phyloP scores from a whole-genome alignment of 2,888 invertebrate species.

The Sesia apiformis region DNA sequence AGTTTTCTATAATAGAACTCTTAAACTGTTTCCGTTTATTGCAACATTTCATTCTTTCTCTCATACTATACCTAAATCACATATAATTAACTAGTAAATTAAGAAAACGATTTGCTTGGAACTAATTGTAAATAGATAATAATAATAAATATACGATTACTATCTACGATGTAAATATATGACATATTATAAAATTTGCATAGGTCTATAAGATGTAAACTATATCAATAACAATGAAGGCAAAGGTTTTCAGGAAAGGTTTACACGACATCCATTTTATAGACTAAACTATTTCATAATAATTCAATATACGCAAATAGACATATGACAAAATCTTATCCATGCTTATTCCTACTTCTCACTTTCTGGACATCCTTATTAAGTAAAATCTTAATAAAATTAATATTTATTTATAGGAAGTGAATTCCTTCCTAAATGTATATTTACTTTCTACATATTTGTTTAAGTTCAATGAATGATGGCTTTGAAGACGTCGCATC shows the following conservation, averaged over 20 bases:
- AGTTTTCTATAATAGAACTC: not conserved
- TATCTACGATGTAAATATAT: slow-evolving; percentile 1
- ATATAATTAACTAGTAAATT: slow-evolving; percentile 9
- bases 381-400: not conserved
- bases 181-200: not conserved
- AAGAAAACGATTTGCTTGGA: not conserved
- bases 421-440: no score
- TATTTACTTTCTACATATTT: no score
- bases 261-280: slow-evolving; percentile 25
- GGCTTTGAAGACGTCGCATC: no score
- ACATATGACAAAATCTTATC: slow-evolving; percentile 4
- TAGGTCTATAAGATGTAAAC: slow-evolving; percentile 14
- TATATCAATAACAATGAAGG: slow-evolving; percentile 29
- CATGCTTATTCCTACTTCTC: slow-evolving; percentile 17
- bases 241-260: slow-evolving; percentile 35
- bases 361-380: slow-evolving; percentile 44
- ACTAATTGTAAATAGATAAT: not conserved
- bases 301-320: slow-evolving; percentile 3
- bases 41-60: not conserved
- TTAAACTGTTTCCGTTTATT: not conserved
- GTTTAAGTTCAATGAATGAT: no score
- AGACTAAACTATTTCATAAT: slow-evolving; percentile 6
- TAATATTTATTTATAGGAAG: no score
- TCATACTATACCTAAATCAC: slow-evolving; percentile 12
- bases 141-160: not conserved